Evolutionary conservation across 1,140 invertebrate genomes (phyloP).

Genomic region (Leptopilina clavipes): DNA sequence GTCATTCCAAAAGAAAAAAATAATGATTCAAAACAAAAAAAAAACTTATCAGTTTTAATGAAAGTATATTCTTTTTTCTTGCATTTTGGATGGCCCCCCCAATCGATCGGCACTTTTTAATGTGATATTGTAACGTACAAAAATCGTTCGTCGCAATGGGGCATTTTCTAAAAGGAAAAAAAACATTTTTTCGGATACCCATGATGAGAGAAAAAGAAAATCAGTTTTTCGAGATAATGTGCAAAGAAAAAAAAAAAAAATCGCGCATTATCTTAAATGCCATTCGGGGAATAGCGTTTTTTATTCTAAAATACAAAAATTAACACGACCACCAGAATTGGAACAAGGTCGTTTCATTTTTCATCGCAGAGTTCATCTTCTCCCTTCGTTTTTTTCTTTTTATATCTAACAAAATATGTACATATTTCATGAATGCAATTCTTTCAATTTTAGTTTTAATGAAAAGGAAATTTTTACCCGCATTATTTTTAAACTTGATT

Average conservation of each 20-base stretch:
- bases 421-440: constrained; percentile 17
- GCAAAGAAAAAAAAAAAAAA: constrained; percentile 17
- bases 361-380: background rate
- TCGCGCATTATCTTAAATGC: constrained; percentile 30
- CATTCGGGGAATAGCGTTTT: constrained; percentile 36
- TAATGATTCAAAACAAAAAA: background rate
- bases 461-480: background rate
- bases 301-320: constrained; percentile 34
- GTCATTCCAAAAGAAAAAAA: constrained; percentile 32
- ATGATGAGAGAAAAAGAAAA: constrained; percentile 39
- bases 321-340: constrained; percentile 21
- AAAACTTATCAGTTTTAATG: background rate
- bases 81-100: constrained; percentile 58
- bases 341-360: constrained; percentile 31
- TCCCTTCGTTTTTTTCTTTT: background rate
- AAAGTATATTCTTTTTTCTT: constrained; percentile 7
- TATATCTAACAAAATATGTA: background rate
- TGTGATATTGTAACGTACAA: constrained; percentile 74
- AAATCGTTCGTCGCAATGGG: constrained; percentile 65
- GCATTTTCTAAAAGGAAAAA: constrained; percentile 43
- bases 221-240: too few species aligned
- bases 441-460: background rate
- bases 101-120: constrained; percentile 64
- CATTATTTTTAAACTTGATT: background rate
- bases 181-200: background rate